Base-by-base conservation (phyloP, 2,888 invertebrate species). In the Synergus umbraculus region DNA sequence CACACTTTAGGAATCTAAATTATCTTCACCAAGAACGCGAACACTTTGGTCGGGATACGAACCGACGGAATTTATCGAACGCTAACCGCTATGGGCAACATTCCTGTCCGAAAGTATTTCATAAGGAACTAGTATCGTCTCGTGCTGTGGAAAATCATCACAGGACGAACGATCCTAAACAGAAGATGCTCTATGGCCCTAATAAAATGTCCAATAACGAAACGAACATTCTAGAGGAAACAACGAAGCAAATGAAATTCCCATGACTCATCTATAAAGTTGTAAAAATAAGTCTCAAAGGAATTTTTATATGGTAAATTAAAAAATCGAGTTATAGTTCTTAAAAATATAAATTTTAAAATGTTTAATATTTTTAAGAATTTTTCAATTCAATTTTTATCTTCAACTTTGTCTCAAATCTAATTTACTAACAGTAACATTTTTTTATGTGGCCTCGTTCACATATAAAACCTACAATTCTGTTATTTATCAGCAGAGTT, bases 1-100 rank as follows among this genome's bases (percentile, higher is more conserved):
- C 88, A 88, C 88, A 89, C 86, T 84, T 83, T 77, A 85, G 87
- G 90, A 88, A 90, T 90, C 89, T 89, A 87, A 90, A 90, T 90
- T 90, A 90, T 90, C 88, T 88, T 84, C 79, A 79, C 83, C 69
- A 82, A 86, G 88, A 87, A 89, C 88, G 89, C 86, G 85, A 86
- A 80, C 84, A 86, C 89, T 89, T 88, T 86, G 87, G 84, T 85
- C 86, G 83, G 83, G 83, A 83, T 79, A 83, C 82, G 78, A 80
- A 78, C 81, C 79, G 76, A 81, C 77, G 87, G 89, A 89, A 89
- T 90, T 90, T 90, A 89, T 90, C 87, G 90, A 87, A 88, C 88
- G 85, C 78, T 86, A 86, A 87, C 86, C 87, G 82, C 87, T 83
- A 80, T 78, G 81, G 82, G 83, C 86, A 86, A 86, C 89, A 89